Percentiles rank a stretch among this genome's conserved stretches.
phyloP scores from a whole-genome alignment of 37 sponge, comb jelly and placozoan species.

The Lycopodina hypogea region DNA sequence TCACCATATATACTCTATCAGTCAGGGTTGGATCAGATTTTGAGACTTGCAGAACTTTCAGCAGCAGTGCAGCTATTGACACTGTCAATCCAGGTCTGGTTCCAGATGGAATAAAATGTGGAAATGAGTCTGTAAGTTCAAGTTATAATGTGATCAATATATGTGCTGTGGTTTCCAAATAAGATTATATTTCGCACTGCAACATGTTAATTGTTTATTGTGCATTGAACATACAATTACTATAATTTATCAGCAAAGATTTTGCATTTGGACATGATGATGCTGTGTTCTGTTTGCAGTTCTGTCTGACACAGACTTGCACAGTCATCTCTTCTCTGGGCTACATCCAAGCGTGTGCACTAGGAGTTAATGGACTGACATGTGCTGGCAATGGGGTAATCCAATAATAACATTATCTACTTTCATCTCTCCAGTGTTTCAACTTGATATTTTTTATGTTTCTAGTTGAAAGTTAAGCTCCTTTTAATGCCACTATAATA shows the following conservation, averaged over 20 bases:
- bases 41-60: constrained; percentile 24
- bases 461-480: too few species aligned
- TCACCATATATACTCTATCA: background rate
- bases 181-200: background rate
- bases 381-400: constrained; percentile 66
- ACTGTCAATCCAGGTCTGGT: constrained; percentile 51
- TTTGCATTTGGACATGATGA: too few species aligned
- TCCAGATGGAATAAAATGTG: constrained; percentile 55
- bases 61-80: constrained; percentile 21
- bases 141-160: too few species aligned
- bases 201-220: too few species aligned
- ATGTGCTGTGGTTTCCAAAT: background rate
- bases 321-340: constrained; percentile 8
- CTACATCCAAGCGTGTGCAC: constrained; percentile 39
- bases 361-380: constrained; percentile 32
- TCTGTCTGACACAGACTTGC: constrained; percentile 46
- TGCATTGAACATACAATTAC: background rate
- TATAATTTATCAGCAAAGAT: too few species aligned
- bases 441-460: background rate
- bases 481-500: background rate
- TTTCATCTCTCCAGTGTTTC: background rate
- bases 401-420: background rate
- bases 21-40: background rate
- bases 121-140: constrained; percentile 26
- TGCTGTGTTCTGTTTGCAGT: constrained; percentile 3